Evolutionary conservation across 2,888 invertebrate genomes (phyloP), one percentile per base, ranked within the genome.

Genomic region (Timandra comae): DNA sequence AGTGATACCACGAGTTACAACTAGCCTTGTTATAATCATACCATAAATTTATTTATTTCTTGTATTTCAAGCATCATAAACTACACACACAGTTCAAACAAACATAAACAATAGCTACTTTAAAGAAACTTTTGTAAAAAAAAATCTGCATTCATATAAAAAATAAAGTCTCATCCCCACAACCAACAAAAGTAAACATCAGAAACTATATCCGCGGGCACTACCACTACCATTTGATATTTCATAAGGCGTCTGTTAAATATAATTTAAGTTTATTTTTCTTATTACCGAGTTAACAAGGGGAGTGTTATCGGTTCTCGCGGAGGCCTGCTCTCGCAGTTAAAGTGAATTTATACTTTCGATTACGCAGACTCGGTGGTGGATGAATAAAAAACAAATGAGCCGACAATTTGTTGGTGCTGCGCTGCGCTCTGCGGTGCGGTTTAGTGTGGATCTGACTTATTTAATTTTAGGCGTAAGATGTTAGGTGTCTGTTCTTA

Each of bases 381-480:
- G 75, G 73, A 74, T 78, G 81, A 82, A 81, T 84, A 84, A 84
- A 84, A 84, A 82, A 80, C 82, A 82, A 85, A 84, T 84, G 82
- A 84, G 78, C 74, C 68, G 69, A 58, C 73, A 78, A 82, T 82
- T 82, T 81, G 82, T 82, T 78, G 75, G 72, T 74, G 61, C 62
- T 73, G 61, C 63, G 71, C 71, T 70, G 71, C 65, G 64, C 63
- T 47, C 49, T 41, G 30, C 42, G 30, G 11, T 38, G 36, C 11
- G 24, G 24, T 10, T 24, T 43, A 44, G 60, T 22, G 49, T 50
- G 74, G 80, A 79, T 45, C 48, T 13, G 51, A 10, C 40, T 12
- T n/a, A n/a, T n/a, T 33, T 21, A 26, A 20, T 19, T 27, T 9
- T n/a, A n/a, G n/a, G n/a, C n/a, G n/a, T n/a, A n/a, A n/a, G n/a